phyloP scores from a whole-genome alignment of 2,113 vertebrate genomes.

The Chloropsis cyanopogon region DNA sequence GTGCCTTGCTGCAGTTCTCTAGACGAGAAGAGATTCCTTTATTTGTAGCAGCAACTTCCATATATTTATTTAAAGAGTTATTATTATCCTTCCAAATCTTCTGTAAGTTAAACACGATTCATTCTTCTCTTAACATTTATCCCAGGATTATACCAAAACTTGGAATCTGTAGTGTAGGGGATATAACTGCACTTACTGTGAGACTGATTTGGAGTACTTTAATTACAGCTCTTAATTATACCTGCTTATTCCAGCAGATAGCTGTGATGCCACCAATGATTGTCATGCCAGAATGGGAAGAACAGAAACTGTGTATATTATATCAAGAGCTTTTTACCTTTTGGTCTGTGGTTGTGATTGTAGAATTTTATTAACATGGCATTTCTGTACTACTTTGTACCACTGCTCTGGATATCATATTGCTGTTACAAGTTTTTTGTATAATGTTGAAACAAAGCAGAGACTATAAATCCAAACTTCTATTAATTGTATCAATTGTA shows the following conservation, averaged over 20 bases:
- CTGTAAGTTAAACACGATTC: not conserved
- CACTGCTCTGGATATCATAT: not conserved
- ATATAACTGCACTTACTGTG: not conserved
- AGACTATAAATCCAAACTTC: not conserved
- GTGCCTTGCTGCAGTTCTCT: not conserved
- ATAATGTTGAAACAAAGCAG: not conserved
- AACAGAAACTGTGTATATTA: not conserved
- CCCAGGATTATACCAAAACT: not conserved
- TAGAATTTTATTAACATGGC: not conserved
- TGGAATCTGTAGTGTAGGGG: not conserved
- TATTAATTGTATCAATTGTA: not conserved
- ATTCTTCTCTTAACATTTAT: not conserved
- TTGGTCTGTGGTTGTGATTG: not conserved
- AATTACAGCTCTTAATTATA: conserved; percentile 16
- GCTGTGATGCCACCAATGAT: not conserved
- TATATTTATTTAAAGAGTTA: not conserved
- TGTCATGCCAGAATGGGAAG: not conserved
- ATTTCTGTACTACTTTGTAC: not conserved
- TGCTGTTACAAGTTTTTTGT: not conserved
- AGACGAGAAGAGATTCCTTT: not conserved
- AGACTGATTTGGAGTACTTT: not conserved
- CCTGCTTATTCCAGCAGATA: not conserved
- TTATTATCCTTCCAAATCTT: not conserved
- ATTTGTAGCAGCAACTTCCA: not conserved
- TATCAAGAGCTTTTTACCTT: not conserved